These are phyloP conservation scores for Pangasius larnaudii DNA, from an alignment of 2,797 vertebrate species.

Conservation along the genomic window DNA sequence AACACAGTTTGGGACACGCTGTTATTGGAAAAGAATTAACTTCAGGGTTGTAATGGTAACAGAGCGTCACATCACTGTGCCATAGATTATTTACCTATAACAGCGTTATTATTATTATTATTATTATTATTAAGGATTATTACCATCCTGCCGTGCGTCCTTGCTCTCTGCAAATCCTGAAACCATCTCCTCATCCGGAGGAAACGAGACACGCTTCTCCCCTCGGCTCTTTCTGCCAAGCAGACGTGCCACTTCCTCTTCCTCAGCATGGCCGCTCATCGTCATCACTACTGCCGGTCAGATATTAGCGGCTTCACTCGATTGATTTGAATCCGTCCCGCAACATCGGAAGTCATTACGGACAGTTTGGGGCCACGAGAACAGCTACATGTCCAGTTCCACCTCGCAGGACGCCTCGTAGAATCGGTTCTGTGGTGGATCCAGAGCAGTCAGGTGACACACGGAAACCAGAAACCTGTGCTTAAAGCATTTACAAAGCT, in stretches of 20 bases:
- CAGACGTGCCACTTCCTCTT: conserved; percentile 48
- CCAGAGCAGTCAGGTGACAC: conserved; percentile 8
- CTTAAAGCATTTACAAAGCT: conserved; percentile 55
- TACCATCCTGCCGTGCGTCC: conserved; percentile 62
- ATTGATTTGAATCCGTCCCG: neutral
- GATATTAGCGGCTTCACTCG: neutral
- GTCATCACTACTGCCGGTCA: conserved; percentile 33
- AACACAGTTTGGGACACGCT: neutral
- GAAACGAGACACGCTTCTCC: conserved; percentile 77
- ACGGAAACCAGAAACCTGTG: conserved; percentile 51
- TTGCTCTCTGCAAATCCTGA: conserved; percentile 72
- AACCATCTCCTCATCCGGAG: conserved; percentile 77
- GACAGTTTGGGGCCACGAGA: neutral
- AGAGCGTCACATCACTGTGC: neutral
- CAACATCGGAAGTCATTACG: neutral
- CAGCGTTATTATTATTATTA: neutral
- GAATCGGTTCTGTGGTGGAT: neutral
- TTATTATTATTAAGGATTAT: conserved; percentile 45
- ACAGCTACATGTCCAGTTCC: neutral
- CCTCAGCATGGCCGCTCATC: conserved; percentile 65
- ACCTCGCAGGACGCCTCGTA: neutral
- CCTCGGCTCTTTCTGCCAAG: conserved; percentile 62
- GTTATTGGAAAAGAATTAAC: neutral
- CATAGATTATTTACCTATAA: neutral
- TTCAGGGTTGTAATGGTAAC: neutral